A percentile compares a stretch with the other conserved stretches of the same genome.
Conservation (phyloP, 2,888 invertebrate genomes). For the Theristus sp. region DNA sequence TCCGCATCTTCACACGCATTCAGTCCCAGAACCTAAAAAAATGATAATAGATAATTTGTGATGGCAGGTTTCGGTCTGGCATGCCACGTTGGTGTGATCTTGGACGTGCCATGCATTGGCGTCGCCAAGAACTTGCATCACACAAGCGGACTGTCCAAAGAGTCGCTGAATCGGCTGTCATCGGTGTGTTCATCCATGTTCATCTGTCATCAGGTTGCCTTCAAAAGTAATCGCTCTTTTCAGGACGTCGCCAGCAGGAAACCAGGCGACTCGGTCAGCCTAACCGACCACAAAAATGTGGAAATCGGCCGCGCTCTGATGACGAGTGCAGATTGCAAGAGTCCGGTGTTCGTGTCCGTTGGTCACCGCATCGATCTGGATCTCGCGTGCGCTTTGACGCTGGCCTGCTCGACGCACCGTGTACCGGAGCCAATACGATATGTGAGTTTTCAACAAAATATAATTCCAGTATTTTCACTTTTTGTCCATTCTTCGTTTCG, state of each 20-base stretch:
- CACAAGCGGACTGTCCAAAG: constrained; percentile 9
- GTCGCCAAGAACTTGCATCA: constrained; percentile 34
- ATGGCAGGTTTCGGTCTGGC: constrained; percentile 37
- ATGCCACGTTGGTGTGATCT: constrained; percentile 33
- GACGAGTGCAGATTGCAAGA: constrained; percentile 5
- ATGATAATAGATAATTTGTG: no score
- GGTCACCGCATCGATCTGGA: constrained; percentile 22
- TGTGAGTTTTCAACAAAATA: constrained; percentile 7
- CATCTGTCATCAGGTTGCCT: no score
- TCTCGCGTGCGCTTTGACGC: constrained; percentile 15
- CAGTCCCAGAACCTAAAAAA: no score
- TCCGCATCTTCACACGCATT: no score
- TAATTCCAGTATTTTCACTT: neutral
- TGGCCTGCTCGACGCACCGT: constrained; percentile 15
- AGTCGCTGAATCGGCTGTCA: no score
- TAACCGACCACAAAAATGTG: neutral
- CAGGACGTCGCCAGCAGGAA: neutral
- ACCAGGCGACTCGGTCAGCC: neutral
- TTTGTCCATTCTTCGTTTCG: no score
- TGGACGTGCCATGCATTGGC: constrained; percentile 33
- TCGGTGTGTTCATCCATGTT: no score
- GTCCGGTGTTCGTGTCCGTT: constrained; percentile 21
- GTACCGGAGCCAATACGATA: constrained; percentile 22
- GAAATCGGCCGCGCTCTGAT: neutral
- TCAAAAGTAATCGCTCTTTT: neutral